A percentile compares a stretch with the other conserved stretches of the same genome.
These are phyloP conservation scores for Drosophila testacea DNA, from an alignment of 2,888 invertebrate species.

Conservation along the genomic window DNA sequence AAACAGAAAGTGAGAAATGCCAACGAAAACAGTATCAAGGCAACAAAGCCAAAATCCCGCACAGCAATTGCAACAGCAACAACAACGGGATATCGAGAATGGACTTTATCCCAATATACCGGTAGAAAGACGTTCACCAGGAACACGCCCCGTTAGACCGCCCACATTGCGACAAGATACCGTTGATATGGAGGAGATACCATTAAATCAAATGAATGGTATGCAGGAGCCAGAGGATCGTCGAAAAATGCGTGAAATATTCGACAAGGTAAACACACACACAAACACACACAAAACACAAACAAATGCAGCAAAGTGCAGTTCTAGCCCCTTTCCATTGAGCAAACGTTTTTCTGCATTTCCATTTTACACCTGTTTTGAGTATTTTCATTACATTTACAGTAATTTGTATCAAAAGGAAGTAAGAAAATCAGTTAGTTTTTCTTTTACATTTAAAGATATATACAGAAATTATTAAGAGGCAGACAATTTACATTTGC, in stretches of 20 bases:
- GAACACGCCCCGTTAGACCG: conserved; percentile 58
- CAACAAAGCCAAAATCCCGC: conserved; percentile 74
- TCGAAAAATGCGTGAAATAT: conserved; percentile 75
- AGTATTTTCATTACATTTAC: no score
- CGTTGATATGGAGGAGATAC: conserved; percentile 82
- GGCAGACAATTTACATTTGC: no score
- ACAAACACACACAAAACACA: neutral
- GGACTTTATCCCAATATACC: conserved; percentile 81
- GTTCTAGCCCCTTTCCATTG: no score
- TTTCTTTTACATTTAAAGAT: no score
- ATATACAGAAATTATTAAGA: no score
- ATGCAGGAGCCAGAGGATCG: conserved; percentile 78
- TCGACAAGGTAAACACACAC: conserved; percentile 76
- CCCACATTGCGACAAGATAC: conserved; percentile 81
- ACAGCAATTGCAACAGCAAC: conserved; percentile 71
- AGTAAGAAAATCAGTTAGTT: no score
- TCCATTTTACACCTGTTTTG: no score
- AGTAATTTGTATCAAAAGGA: no score
- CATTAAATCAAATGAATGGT: conserved; percentile 68
- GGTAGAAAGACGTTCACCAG: conserved; percentile 61
- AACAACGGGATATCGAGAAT: conserved; percentile 78
- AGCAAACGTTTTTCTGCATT: no score
- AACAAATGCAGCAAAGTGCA: neutral
- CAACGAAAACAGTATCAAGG: conserved; percentile 62
- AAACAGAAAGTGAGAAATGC: conserved; percentile 47